Evolutionary conservation across 2,113 vertebrate genomes (phyloP).

Genomic region (Sus scrofa): T2T-Sscrofa CM000820.6:126419001-126419500

Average conservation of each 20-base stretch:
- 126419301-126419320: background rate
- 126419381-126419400: too few relatives aligned
- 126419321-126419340: background rate
- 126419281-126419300: slow-evolving; percentile 19
- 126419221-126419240: background rate
- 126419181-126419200: slow-evolving; percentile 65
- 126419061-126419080: slow-evolving; percentile 26
- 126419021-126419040: slow-evolving; percentile 33
- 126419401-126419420: background rate
- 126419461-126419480: too few relatives aligned
- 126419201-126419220: slow-evolving; percentile 35
- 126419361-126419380: too few relatives aligned
- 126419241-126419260: background rate
- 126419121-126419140: slow-evolving; percentile 70
- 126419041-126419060: background rate
- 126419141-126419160: slow-evolving; percentile 73
- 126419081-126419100: slow-evolving; percentile 67
- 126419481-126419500: too few relatives aligned
- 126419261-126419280: slow-evolving; percentile 47
- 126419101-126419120: slow-evolving; percentile 69
- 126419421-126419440: too few relatives aligned
- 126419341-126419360: background rate
- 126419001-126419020: background rate
- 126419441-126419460: too few relatives aligned
- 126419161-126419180: slow-evolving; percentile 62